These are phyloP conservation scores for Eospalax fontanierii DNA, from an alignment of 2,797 vertebrate species.

Conservation along the genomic window DNA sequence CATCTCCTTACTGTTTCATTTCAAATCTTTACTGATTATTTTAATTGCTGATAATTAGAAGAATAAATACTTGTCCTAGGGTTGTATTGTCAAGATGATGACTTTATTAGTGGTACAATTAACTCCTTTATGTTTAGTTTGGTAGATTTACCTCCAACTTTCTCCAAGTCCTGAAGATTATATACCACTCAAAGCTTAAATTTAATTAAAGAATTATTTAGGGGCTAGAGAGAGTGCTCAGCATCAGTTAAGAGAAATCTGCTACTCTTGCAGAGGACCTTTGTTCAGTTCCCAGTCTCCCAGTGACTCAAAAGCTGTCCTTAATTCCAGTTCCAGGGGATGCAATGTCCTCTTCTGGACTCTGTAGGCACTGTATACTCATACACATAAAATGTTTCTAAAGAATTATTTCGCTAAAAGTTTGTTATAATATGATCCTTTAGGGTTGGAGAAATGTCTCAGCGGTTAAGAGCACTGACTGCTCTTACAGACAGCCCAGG, in stretches of 20 bases:
- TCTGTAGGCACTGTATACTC: no score
- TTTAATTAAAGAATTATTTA: background rate
- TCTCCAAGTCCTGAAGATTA: slow-evolving; percentile 4
- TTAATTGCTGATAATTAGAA: slow-evolving; percentile 37
- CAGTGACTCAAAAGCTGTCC: no score
- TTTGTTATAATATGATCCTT: background rate
- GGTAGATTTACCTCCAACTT: slow-evolving; percentile 11
- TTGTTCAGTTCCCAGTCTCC: no score
- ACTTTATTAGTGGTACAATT: background rate
- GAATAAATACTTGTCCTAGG: background rate
- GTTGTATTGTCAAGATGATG: background rate
- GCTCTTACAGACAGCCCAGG: no score
- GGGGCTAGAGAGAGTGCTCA: no score
- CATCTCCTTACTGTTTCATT: background rate
- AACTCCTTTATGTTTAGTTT: background rate
- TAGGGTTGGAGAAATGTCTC: background rate
- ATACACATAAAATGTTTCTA: no score
- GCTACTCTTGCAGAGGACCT: no score
- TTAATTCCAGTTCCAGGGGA: no score
- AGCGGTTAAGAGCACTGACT: no score
- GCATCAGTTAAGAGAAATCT: no score
- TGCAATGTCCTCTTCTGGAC: no score
- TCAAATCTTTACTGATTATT: slow-evolving; percentile 52
- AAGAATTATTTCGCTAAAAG: background rate
- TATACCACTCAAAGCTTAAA: background rate